These are phyloP conservation scores for Thunnus albacares DNA, from an alignment of 2,797 vertebrate genomes.

Conservation along the genomic window DNA sequence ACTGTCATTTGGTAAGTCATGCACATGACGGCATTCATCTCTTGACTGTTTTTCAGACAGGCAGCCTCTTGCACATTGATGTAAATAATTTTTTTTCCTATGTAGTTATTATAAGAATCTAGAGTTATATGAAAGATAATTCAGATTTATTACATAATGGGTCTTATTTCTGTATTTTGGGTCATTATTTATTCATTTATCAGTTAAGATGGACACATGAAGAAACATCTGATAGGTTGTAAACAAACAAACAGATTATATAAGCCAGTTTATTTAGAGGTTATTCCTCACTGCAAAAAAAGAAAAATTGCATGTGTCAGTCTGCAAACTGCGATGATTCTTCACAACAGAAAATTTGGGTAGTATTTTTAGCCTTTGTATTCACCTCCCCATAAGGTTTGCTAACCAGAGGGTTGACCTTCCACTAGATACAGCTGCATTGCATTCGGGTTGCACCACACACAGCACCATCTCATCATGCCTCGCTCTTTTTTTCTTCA, in stretches of 20 bases:
- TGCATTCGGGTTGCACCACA: too few relatives aligned
- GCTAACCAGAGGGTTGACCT: neutral
- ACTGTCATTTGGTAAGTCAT: slow-evolving; percentile 48
- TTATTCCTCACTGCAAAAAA: neutral
- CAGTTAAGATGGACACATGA: neutral
- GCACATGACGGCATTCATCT: slow-evolving; percentile 6
- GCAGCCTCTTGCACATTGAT: neutral
- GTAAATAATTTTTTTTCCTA: too few relatives aligned
- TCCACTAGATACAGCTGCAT: too few relatives aligned
- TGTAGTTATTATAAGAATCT: neutral
- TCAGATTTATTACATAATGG: neutral
- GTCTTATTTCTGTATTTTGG: neutral
- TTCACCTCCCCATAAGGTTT: neutral
- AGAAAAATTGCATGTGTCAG: neutral
- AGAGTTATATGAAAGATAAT: neutral
- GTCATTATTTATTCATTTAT: neutral
- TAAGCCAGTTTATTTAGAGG: neutral
- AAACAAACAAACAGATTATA: neutral
- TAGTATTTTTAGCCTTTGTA: neutral
- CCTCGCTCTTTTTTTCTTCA: too few relatives aligned
- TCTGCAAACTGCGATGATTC: neutral
- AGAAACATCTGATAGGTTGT: neutral
- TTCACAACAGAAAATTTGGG: neutral
- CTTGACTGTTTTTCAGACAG: slow-evolving; percentile 17
- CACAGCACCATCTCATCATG: too few relatives aligned